Evolutionary conservation across 2,113 vertebrate genomes (phyloP).

Genomic region (Pleuronectes platessa): DNA sequence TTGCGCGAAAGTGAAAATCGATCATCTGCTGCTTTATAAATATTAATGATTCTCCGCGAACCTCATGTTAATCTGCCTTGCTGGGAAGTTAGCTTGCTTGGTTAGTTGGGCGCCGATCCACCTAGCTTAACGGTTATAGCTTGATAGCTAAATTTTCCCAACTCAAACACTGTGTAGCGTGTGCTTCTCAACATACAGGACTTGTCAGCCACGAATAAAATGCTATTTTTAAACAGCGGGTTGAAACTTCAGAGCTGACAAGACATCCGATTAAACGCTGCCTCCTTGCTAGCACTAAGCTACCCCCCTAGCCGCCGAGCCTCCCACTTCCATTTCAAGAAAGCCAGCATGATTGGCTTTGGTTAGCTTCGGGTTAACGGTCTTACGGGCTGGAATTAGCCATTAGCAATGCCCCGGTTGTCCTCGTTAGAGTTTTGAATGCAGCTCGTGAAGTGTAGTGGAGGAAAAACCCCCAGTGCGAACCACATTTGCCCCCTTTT

Average conservation of each 20-base stretch:
- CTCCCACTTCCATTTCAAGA: slow-evolving; percentile 55
- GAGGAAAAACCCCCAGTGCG: too few species aligned
- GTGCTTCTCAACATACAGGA: not conserved
- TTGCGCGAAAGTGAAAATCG: not conserved
- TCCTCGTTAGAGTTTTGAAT: too few species aligned
- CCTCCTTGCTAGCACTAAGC: slow-evolving; percentile 24
- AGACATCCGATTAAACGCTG: slow-evolving; percentile 16
- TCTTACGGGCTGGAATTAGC: not conserved
- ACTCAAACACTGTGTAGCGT: not conserved
- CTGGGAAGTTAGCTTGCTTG: slow-evolving; percentile 26
- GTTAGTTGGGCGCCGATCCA: slow-evolving; percentile 58
- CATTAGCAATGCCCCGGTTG: too few species aligned
- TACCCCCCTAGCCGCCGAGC: slow-evolving; percentile 35
- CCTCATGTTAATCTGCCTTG: not conserved
- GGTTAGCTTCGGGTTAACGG: slow-evolving; percentile 7
- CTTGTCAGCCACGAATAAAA: not conserved
- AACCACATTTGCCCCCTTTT: not conserved
- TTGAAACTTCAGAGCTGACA: not conserved
- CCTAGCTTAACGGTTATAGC: slow-evolving; percentile 26
- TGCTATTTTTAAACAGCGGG: not conserved
- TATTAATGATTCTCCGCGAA: not conserved
- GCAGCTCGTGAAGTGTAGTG: too few species aligned
- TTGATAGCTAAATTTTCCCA: not conserved
- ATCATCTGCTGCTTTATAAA: not conserved
- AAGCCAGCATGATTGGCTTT: slow-evolving; percentile 35